These are phyloP conservation scores for Sphenodon punctatus DNA, from an alignment of 2,797 vertebrate genomes.

Conservation along the genomic window DNA sequence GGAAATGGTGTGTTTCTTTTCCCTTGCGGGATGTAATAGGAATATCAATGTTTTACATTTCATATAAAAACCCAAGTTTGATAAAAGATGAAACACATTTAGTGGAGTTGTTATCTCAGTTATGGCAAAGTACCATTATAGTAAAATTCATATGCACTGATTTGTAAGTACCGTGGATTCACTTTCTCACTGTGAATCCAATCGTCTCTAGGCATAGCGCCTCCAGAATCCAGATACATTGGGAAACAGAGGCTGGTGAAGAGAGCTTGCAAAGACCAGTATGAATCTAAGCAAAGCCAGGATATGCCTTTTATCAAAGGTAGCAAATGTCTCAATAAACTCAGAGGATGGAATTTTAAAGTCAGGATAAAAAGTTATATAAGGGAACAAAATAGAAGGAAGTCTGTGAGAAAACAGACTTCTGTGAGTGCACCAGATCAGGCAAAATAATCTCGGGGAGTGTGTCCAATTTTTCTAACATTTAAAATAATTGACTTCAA, in stretches of 20 bases:
- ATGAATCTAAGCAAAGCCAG: neutral
- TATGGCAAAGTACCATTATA: conserved; percentile 41
- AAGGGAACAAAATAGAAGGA: neutral
- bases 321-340: neutral
- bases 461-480: conserved; percentile 58
- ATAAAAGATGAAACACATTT: conserved; percentile 70
- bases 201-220: neutral
- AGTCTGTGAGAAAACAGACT: neutral
- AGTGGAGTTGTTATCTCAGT: conserved; percentile 55
- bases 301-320: neutral
- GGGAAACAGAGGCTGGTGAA: neutral
- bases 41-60: conserved; percentile 68
- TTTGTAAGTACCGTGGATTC: neutral
- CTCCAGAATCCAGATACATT: neutral
- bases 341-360: conserved; percentile 28
- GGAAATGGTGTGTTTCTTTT: conserved; percentile 71
- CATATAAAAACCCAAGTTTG: conserved; percentile 64
- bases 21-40: conserved; percentile 49
- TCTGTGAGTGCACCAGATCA: conserved; percentile 30
- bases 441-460: conserved; percentile 46
- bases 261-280: neutral
- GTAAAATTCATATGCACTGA: conserved; percentile 5
- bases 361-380: neutral
- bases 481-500: conserved; percentile 50
- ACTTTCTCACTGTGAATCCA: neutral